These are phyloP conservation scores for Schrankia costaestrigalis DNA, from an alignment of 2,888 invertebrate species.

Conservation along the genomic window DNA sequence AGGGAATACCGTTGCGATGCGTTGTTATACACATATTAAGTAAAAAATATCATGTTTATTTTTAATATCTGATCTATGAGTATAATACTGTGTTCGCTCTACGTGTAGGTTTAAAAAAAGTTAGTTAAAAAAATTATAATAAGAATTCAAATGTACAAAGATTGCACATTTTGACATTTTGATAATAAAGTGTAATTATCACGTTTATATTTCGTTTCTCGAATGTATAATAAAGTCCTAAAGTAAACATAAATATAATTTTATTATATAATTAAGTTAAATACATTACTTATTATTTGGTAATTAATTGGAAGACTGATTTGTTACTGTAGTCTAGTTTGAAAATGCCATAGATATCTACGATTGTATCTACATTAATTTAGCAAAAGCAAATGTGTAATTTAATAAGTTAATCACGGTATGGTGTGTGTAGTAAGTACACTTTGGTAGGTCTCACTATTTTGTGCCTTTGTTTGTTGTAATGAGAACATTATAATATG, in stretches of 20 bases:
- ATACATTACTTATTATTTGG: slow-evolving; percentile 65
- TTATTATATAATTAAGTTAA: slow-evolving; percentile 51
- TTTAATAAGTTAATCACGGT: slow-evolving; percentile 55
- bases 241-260: slow-evolving; percentile 24
- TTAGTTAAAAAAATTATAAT: slow-evolving; percentile 16
- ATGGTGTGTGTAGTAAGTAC: slow-evolving; percentile 63
- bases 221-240: slow-evolving; percentile 25
- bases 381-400: slow-evolving; percentile 52
- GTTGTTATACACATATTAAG: slow-evolving; percentile 55
- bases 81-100: slow-evolving; percentile 20
- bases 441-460: slow-evolving; percentile 60
- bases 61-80: slow-evolving; percentile 26
- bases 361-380: slow-evolving; percentile 56
- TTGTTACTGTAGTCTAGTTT: slow-evolving; percentile 80
- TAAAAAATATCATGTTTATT: slow-evolving; percentile 39
- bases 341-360: slow-evolving; percentile 77
- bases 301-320: slow-evolving; percentile 79
- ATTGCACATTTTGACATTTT: slow-evolving; percentile 25
- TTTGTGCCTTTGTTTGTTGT: slow-evolving; percentile 77
- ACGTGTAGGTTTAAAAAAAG: slow-evolving; percentile 7
- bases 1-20: slow-evolving; percentile 47
- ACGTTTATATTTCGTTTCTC: slow-evolving; percentile 16
- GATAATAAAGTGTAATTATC: slow-evolving; percentile 17
- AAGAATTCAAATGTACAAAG: slow-evolving; percentile 25
- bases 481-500: slow-evolving; percentile 47